A percentile compares a stretch with the other conserved stretches of the same genome.
phyloP scores from a whole-genome alignment of 2,113 vertebrate species.

The Myrmophylax atrothorax region DNA sequence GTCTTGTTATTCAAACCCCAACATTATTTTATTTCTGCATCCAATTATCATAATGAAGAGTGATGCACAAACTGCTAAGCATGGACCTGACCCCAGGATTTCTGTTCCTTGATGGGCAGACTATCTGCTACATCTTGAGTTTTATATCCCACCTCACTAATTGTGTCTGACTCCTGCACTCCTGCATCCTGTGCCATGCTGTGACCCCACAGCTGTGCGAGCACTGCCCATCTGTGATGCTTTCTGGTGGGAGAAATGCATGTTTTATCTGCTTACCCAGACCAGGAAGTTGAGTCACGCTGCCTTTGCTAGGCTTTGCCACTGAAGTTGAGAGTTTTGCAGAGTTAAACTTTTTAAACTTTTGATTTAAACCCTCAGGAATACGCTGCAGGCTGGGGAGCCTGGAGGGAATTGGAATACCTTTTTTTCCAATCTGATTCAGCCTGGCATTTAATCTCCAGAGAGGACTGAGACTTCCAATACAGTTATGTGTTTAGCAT shows the following conservation, averaged over 20 bases:
- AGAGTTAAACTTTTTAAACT: constrained; percentile 8
- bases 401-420: neutral
- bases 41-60: neutral
- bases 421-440: constrained; percentile 38
- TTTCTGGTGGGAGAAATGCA: neutral
- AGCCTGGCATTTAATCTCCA: constrained; percentile 55
- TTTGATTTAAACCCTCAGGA: neutral
- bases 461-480: neutral
- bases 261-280: neutral
- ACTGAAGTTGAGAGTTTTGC: neutral
- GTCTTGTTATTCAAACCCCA: neutral
- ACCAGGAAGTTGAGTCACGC: neutral
- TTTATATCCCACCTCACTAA: neutral
- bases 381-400: neutral
- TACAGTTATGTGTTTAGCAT: constrained; percentile 28
- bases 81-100: neutral
- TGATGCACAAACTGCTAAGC: neutral
- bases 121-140: neutral
- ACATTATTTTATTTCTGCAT: neutral
- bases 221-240: neutral
- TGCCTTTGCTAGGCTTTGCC: neutral
- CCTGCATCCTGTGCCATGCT: neutral
- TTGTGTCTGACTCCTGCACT: neutral
- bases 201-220: neutral
- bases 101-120: neutral